These are phyloP conservation scores for Yponomeuta malinellus DNA, from an alignment of 2,888 invertebrate species.

Conservation along the genomic window DNA sequence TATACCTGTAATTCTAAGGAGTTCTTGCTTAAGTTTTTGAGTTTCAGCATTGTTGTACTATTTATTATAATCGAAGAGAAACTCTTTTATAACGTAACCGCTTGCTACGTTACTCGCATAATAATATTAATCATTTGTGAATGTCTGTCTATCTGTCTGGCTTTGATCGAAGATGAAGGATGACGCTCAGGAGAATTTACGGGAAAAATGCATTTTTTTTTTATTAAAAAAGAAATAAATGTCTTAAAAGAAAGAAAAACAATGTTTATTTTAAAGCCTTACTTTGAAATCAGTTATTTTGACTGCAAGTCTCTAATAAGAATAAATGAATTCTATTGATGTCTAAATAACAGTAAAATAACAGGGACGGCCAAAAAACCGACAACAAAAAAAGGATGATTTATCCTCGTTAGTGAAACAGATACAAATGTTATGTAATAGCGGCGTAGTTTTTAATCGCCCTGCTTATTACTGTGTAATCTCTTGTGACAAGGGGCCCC, in stretches of 20 bases:
- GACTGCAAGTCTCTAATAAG: constrained; percentile 18
- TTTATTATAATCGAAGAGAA: background rate
- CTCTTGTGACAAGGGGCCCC: constrained; percentile 47
- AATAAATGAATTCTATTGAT: constrained; percentile 33
- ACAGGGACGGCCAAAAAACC: constrained; percentile 35
- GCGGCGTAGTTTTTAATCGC: constrained; percentile 52
- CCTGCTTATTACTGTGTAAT: constrained; percentile 57
- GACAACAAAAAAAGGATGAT: constrained; percentile 40
- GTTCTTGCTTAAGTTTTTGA: background rate
- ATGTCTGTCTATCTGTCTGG: constrained; percentile 39
- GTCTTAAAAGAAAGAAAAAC: constrained; percentile 35
- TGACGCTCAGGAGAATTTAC: constrained; percentile 34
- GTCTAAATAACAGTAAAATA: constrained; percentile 13
- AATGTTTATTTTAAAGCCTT: too few relatives aligned
- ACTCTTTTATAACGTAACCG: constrained; percentile 15
- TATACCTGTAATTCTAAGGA: background rate
- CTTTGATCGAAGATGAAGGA: constrained; percentile 37
- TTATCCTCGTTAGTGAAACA: constrained; percentile 44
- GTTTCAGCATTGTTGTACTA: constrained; percentile 5
- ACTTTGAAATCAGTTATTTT: too few relatives aligned
- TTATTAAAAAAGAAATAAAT: constrained; percentile 59
- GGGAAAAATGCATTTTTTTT: constrained; percentile 54
- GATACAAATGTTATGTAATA: constrained; percentile 26
- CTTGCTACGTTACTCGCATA: constrained; percentile 38
- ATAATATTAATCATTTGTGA: constrained; percentile 26